Conservation (phyloP, 2,888 invertebrate species). For the Drosophila nr. perissopoda region DNA sequence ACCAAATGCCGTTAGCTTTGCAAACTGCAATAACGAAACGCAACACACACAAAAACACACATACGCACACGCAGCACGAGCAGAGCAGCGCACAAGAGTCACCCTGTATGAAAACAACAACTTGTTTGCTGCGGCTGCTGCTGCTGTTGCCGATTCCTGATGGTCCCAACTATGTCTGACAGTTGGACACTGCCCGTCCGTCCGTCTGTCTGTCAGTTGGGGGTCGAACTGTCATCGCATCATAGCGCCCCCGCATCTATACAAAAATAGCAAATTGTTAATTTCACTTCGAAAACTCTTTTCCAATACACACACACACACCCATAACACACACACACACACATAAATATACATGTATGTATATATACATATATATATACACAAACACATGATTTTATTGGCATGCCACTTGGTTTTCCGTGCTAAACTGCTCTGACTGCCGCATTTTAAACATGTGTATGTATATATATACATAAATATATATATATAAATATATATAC, state of each 20-base stretch:
- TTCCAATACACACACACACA: slow-evolving; percentile 65
- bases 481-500: slow-evolving; percentile 11
- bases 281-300: slow-evolving; percentile 77
- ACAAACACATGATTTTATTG: slow-evolving; percentile 72
- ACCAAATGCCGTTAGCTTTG: slow-evolving; percentile 59
- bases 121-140: slow-evolving; percentile 40
- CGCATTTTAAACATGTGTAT: slow-evolving; percentile 33
- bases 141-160: slow-evolving; percentile 36
- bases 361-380: not conserved
- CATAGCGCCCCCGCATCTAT: slow-evolving; percentile 67
- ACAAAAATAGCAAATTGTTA: slow-evolving; percentile 78
- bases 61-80: slow-evolving; percentile 5
- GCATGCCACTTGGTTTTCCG: slow-evolving; percentile 75
- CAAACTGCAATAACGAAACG: slow-evolving; percentile 51
- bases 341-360: not conserved
- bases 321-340: not conserved
- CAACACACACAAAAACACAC: slow-evolving; percentile 7
- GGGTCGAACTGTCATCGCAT: slow-evolving; percentile 59
- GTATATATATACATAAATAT: not conserved
- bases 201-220: slow-evolving; percentile 48
- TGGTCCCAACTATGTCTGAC: slow-evolving; percentile 60
- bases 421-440: slow-evolving; percentile 61
- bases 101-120: slow-evolving; percentile 47
- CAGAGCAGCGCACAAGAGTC: slow-evolving; percentile 20
- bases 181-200: slow-evolving; percentile 43